Evolutionary conservation across 2,797 vertebrate species (phyloP), one percentile per base, ranked within the genome.

Genomic region (Hemibagrus guttatus): DNA sequence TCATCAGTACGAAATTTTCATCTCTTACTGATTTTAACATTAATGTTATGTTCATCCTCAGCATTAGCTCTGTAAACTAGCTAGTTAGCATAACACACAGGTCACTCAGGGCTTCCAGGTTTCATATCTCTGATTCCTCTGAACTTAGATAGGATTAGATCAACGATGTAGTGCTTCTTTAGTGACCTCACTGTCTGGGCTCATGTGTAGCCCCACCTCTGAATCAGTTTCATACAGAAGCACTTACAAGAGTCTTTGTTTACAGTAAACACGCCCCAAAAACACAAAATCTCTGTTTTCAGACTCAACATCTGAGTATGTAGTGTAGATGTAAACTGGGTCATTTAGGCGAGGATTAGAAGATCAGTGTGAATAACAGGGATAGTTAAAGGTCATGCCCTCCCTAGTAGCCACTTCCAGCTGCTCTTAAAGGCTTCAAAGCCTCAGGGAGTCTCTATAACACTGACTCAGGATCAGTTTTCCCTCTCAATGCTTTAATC

Each of bases 381-480:
- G 17, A n/a, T 4, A 52, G 58, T 23, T 63, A 85, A 84, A 85
- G 84, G 72, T 85, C 84, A 85, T 19, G 52, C 4, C 39, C 84
- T 83, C 64, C 84, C n/a, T 23, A 54, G 59, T 31, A 49, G 72
- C 59, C 58, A 75, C 64, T 85, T 63, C 84, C 59, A 85, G 72
- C 72, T 76, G 72, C 72, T 78, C 76, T 85, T n/a, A 49, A 86
- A 56, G 39, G 79, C 74, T 64, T 75, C 46, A 64, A 87, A 82
- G 81, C 90, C 83, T 72, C 49, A 82, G 86, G 42, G 8, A 49
- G 3, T 81, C 87, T 88, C 85, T 66, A 84, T 85, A 75, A 78
- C 28, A 54, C 59, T 61, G 83, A 84, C 21, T 23, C 72, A 7
- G 59, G 83, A 35, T 76, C 83, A 54, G 72, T 58, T 46, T 76